Conservation (phyloP, 2,113 vertebrate genomes). For the Anhinga anhinga region DNA sequence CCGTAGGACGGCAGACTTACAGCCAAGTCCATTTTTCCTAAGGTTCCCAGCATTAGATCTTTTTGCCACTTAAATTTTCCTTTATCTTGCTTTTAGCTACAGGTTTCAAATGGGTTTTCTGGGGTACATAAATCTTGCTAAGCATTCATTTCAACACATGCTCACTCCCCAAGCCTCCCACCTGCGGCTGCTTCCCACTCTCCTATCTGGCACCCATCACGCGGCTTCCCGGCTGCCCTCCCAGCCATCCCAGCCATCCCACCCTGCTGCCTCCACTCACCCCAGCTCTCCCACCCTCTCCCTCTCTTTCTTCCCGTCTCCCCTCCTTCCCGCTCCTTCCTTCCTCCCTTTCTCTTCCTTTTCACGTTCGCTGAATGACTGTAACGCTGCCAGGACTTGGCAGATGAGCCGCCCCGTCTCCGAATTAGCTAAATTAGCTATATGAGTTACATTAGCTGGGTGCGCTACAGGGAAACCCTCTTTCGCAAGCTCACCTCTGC, state of each 20-base stretch:
- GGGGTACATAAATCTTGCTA: background rate
- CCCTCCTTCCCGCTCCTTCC: background rate
- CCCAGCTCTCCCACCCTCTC: background rate
- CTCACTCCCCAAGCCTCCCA: background rate
- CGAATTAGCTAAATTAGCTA: background rate
- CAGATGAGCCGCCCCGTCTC: background rate
- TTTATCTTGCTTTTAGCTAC: background rate
- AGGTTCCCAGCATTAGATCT: background rate
- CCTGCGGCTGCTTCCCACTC: background rate
- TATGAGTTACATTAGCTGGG: background rate
- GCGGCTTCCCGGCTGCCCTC: background rate
- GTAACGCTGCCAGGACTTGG: background rate
- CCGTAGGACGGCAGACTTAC: background rate
- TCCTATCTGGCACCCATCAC: background rate
- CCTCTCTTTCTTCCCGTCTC: background rate
- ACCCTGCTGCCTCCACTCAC: background rate
- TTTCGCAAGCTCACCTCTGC: background rate
- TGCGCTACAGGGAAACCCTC: background rate
- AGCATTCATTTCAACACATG: background rate
- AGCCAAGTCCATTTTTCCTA: background rate
- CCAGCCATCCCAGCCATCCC: background rate
- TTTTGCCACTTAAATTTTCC: background rate
- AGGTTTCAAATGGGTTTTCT: background rate
- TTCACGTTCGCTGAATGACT: background rate
- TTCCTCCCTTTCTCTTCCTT: background rate